Evolutionary conservation across 2,797 vertebrate species (phyloP).

Genomic region (Myotis vivesi): DNA sequence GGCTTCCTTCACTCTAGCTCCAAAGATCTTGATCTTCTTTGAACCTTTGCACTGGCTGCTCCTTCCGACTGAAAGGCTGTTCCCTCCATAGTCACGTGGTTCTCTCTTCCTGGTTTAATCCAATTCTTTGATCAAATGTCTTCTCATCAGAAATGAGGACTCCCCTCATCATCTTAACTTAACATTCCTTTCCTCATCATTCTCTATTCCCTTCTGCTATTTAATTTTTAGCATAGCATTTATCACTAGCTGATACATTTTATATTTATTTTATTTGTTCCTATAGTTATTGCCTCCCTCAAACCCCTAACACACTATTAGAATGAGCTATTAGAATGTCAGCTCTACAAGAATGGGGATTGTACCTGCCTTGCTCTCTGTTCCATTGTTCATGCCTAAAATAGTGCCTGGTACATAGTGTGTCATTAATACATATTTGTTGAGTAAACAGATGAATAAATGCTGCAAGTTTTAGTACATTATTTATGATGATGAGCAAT

Average conservation of each 20-base stretch:
- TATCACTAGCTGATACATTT: not conserved
- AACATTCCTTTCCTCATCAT: not conserved
- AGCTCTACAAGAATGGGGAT: not conserved
- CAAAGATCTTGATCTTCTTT: not conserved
- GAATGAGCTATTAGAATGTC: not conserved
- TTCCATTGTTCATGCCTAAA: not conserved
- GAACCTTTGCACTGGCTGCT: not conserved
- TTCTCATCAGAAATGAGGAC: not conserved
- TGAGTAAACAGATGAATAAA: not conserved
- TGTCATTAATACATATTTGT: not conserved
- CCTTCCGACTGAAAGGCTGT: not conserved
- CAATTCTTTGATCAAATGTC: not conserved
- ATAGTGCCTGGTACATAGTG: not conserved
- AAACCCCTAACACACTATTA: not conserved
- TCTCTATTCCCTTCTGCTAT: not conserved
- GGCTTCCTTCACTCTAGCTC: not conserved
- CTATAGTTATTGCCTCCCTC: not conserved
- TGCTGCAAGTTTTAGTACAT: not conserved
- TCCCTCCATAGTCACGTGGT: not conserved
- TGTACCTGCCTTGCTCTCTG: not conserved
- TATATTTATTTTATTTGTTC: not conserved
- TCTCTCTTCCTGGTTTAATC: not conserved
- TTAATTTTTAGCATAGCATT: not conserved
- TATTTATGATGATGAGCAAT: not conserved
- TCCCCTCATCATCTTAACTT: not conserved